phyloP scores from a whole-genome alignment of 2,113 vertebrate species.

The Catharus bicknelli region DNA sequence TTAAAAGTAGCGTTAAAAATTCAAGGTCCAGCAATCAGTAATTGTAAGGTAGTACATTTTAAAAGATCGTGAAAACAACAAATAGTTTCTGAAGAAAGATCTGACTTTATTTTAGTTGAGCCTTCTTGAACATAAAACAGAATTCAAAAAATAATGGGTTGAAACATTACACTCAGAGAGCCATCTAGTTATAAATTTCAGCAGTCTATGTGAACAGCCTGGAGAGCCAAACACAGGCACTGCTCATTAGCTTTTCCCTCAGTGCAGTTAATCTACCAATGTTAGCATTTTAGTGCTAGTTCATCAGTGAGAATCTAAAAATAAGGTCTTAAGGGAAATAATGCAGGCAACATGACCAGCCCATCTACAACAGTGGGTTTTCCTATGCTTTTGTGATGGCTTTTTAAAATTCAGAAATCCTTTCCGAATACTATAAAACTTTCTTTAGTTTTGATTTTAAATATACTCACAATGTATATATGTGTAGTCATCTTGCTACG shows the following conservation, averaged over 20 bases:
- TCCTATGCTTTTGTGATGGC: rapidly evolving
- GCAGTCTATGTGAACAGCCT: neutral
- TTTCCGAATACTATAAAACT: neutral
- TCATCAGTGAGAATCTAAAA: neutral
- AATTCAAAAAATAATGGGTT: neutral
- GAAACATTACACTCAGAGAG: neutral
- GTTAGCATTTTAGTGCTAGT: neutral
- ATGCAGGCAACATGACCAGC: neutral
- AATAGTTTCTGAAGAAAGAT: neutral
- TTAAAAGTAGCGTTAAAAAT: neutral
- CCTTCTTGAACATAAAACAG: neutral
- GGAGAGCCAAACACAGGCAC: neutral
- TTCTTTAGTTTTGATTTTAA: neutral
- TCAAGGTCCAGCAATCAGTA: neutral
- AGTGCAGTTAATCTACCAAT: neutral
- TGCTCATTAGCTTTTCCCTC: neutral
- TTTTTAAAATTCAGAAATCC: neutral
- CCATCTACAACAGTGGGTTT: neutral
- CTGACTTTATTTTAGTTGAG: neutral
- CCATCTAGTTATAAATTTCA: neutral
- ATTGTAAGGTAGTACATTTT: neutral
- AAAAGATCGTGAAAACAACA: neutral
- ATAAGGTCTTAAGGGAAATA: neutral
- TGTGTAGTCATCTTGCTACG: neutral
- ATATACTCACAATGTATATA: neutral